These are phyloP conservation scores for Diadegma fenestrale DNA, from an alignment of 2,888 invertebrate species.

Conservation along the genomic window DNA sequence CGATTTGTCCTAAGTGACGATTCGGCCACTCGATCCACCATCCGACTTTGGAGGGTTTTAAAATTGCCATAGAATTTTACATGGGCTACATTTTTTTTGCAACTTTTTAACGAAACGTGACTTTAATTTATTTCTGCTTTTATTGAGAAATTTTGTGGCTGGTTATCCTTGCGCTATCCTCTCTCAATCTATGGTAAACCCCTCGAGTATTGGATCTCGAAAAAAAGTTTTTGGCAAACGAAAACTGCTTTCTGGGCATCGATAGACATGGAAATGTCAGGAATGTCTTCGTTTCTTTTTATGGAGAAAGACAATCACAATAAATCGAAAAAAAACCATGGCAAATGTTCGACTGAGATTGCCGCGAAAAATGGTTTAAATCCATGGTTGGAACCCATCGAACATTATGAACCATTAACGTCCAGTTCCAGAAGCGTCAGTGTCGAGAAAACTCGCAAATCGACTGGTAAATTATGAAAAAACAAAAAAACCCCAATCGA, in stretches of 20 bases:
- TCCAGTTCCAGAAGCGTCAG: conserved; percentile 1
- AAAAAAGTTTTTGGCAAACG: conserved; percentile 56
- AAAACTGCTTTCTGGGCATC: conserved; percentile 58
- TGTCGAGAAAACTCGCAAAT: background rate
- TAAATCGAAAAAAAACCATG: background rate
- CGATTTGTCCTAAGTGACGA: background rate
- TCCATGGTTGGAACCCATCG: background rate
- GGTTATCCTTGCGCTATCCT: conserved; percentile 13
- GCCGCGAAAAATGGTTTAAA: background rate
- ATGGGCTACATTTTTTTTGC: no score
- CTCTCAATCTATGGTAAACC: conserved; percentile 61
- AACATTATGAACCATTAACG: background rate
- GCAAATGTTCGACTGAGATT: background rate
- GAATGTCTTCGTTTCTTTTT: conserved; percentile 38
- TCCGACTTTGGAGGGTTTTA: background rate
- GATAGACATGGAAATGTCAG: conserved; percentile 37
- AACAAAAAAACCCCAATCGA: background rate
- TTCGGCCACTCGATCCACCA: background rate
- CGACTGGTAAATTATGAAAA: background rate
- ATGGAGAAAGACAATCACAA: conserved; percentile 7
- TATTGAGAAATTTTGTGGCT: conserved; percentile 36
- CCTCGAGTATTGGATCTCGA: conserved; percentile 63
- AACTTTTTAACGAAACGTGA: no score
- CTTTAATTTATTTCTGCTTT: background rate
- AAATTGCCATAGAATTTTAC: no score